phyloP scores from a whole-genome alignment of 2,113 vertebrate species.

The Hiodon tergisus region DNA sequence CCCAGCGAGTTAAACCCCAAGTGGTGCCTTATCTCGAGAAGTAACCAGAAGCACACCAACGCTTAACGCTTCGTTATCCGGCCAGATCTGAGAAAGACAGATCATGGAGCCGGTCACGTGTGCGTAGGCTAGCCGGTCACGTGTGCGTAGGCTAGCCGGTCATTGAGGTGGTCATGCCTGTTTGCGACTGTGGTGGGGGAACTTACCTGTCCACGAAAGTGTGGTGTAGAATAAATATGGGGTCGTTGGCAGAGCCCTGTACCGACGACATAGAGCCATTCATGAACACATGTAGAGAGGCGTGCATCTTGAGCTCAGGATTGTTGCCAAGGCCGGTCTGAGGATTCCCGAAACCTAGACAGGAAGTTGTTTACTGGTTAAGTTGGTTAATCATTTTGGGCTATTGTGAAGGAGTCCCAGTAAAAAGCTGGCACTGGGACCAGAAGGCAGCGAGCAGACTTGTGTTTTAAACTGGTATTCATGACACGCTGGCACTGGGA shows the following conservation, averaged over 20 bases:
- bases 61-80: too few relatives aligned
- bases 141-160: too few relatives aligned
- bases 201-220: slow-evolving; percentile 75
- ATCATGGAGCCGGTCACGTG: not conserved
- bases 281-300: slow-evolving; percentile 75
- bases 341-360: not conserved
- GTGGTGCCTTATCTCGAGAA: too few relatives aligned
- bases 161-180: not conserved
- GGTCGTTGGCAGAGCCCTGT: slow-evolving; percentile 73
- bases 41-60: too few relatives aligned
- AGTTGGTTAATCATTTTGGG: not conserved
- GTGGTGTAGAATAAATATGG: slow-evolving; percentile 72
- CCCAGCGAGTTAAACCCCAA: too few relatives aligned
- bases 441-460: too few relatives aligned
- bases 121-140: not conserved
- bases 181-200: not conserved
- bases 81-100: too few relatives aligned
- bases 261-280: slow-evolving; percentile 78
- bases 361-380: not conserved
- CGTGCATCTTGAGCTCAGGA: slow-evolving; percentile 53
- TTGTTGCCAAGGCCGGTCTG: not conserved
- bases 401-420: not conserved
- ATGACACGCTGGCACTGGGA: too few relatives aligned
- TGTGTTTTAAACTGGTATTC: too few relatives aligned
- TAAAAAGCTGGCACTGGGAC: not conserved